phyloP scores from a whole-genome alignment of 2,797 vertebrate genomes.

The Gallinago solitaria region DNA sequence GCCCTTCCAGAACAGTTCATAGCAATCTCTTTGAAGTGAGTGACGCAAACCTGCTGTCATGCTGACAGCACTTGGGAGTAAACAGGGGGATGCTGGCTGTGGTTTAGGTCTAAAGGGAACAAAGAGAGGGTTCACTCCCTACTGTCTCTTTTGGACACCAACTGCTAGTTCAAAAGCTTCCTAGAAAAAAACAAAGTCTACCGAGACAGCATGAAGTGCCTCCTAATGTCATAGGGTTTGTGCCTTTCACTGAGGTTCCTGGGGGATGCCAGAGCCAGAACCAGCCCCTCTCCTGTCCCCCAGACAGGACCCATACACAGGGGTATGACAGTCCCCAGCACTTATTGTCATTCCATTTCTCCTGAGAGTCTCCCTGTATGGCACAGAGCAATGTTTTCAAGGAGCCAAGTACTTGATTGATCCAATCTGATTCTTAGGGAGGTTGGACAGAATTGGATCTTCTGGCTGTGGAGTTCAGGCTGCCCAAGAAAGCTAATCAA shows the following conservation, averaged over 20 bases:
- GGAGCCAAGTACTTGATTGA: not conserved
- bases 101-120: not conserved
- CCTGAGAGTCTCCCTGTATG: not conserved
- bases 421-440: not conserved
- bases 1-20: not conserved
- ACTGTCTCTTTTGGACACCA: not conserved
- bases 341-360: not conserved
- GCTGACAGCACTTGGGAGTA: rapidly evolving
- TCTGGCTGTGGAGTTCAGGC: not conserved
- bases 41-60: not conserved
- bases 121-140: not conserved
- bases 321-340: rapidly evolving
- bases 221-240: rapidly evolving
- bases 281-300: rapidly evolving
- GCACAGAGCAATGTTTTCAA: not conserved
- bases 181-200: not conserved
- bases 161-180: not conserved
- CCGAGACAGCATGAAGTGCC: not conserved
- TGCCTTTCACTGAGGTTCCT: not conserved
- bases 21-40: no score
- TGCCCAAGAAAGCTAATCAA: not conserved
- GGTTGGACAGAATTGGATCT: not conserved
- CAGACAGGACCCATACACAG: not conserved
- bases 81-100: not conserved
- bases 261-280: not conserved